Conservation (phyloP, 2,888 invertebrate species). For the Apamea crenata region DNA sequence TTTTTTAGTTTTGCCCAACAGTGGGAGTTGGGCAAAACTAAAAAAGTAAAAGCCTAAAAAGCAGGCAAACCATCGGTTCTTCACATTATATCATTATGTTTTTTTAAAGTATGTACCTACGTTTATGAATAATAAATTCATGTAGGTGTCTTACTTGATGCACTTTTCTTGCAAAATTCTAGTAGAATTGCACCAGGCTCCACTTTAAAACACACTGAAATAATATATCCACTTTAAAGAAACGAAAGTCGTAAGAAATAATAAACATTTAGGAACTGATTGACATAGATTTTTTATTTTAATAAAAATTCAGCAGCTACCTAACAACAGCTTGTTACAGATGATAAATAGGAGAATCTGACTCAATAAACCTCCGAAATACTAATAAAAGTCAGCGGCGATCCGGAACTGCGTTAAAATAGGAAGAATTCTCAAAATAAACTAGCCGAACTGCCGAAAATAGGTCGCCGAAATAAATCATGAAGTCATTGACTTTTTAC, state of each 20-base stretch:
- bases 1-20: no score
- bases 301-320: not conserved
- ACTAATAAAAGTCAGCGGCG: constrained; percentile 44
- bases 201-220: constrained; percentile 18
- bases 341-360: constrained; percentile 3
- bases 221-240: not conserved
- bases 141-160: constrained; percentile 17
- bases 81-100: not conserved
- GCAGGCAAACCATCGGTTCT: not conserved
- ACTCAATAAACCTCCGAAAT: constrained; percentile 19
- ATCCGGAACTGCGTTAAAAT: constrained; percentile 66
- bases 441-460: constrained; percentile 73
- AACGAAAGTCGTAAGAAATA: not conserved
- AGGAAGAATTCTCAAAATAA: constrained; percentile 82
- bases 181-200: not conserved
- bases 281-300: not conserved
- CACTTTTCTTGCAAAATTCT: not conserved
- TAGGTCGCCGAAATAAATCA: constrained; percentile 78
- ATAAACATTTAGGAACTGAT: not conserved
- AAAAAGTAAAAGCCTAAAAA: not conserved
- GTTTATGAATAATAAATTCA: not conserved
- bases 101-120: not conserved
- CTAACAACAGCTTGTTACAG: constrained; percentile 1
- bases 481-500: constrained; percentile 72
- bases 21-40: not conserved